phyloP scores from a whole-genome alignment of 2,113 vertebrate genomes.

The Dendropsophus ebraccatus region DNA sequence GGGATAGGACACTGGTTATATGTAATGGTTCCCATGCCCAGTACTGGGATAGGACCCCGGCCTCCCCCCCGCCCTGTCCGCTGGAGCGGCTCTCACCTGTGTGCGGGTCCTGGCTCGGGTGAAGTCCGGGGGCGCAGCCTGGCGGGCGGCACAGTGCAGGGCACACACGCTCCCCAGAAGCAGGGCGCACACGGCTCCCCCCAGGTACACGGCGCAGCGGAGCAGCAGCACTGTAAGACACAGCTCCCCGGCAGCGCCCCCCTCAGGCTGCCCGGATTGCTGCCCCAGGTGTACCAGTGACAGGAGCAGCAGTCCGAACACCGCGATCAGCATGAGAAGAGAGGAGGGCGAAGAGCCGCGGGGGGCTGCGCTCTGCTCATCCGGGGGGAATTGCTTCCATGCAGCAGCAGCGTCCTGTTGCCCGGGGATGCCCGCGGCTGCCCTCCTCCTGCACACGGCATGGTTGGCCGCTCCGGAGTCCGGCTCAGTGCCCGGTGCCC shows the following conservation, averaged over 20 bases:
- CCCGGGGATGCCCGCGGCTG: conserved; percentile 47
- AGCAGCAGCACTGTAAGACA: conserved; percentile 60
- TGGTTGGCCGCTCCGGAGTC: conserved; percentile 21
- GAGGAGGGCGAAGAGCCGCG: conserved; percentile 35
- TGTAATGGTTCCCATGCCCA: too few relatives aligned
- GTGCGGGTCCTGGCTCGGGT: conserved; percentile 59
- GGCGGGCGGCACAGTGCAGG: conserved; percentile 60
- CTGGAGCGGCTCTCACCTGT: not conserved
- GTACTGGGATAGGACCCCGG: too few relatives aligned
- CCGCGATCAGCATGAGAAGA: conserved; percentile 60
- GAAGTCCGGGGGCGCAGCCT: conserved; percentile 66
- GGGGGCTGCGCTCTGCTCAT: not conserved
- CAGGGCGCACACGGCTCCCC: conserved; percentile 65
- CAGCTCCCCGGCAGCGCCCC: conserved; percentile 15
- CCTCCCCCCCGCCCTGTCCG: too few relatives aligned
- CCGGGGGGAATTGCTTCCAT: conserved; percentile 15
- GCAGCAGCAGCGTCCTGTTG: conserved; percentile 57
- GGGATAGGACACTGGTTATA: too few relatives aligned
- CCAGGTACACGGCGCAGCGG: conserved; percentile 66
- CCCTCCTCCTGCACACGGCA: conserved; percentile 40
- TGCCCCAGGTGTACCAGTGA: conserved; percentile 57
- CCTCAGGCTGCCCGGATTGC: conserved; percentile 27
- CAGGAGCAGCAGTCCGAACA: conserved; percentile 60
- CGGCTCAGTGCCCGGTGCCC: not conserved
- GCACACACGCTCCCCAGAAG: conserved; percentile 65